A percentile compares a stretch with the other conserved stretches of the same genome.
Conservation (phyloP, 2,113 vertebrate genomes). For the Tetrax tetrax region DNA sequence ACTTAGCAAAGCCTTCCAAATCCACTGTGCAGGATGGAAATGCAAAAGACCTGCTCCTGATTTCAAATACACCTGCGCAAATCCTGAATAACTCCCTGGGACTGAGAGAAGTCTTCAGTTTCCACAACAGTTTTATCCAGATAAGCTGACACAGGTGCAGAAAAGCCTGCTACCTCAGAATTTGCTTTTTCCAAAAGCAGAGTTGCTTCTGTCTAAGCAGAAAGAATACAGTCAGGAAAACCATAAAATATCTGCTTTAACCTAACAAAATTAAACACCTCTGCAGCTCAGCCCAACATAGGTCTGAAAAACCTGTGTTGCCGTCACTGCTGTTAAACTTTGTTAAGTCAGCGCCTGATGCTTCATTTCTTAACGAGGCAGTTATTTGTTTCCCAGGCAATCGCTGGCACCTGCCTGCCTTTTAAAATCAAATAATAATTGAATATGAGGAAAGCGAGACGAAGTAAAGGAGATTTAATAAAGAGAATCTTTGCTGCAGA, state of each 20-base stretch:
- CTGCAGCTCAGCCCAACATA: background rate
- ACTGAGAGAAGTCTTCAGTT: slow-evolving; percentile 7
- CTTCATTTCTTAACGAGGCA: slow-evolving; percentile 63
- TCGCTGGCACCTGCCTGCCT: slow-evolving; percentile 67
- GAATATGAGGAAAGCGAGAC: slow-evolving; percentile 69
- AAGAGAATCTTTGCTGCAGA: slow-evolving; percentile 67
- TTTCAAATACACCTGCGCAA: slow-evolving; percentile 22
- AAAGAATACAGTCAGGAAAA: background rate
- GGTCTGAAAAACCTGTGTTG: background rate
- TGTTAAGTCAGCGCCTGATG: slow-evolving; percentile 49
- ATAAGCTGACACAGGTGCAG: slow-evolving; percentile 25
- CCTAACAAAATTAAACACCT: background rate
- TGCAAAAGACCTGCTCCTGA: background rate
- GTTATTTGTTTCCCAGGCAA: slow-evolving; percentile 74
- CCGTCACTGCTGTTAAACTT: slow-evolving; percentile 26
- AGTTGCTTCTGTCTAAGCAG: background rate
- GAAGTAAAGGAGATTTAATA: slow-evolving; percentile 74
- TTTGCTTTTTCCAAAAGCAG: background rate
- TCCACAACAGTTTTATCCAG: slow-evolving; percentile 28
- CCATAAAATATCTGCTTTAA: background rate
- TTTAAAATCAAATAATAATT: slow-evolving; percentile 79
- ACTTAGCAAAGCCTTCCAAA: slow-evolving; percentile 37
- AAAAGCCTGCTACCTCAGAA: background rate
- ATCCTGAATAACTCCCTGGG: background rate
- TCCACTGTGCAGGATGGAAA: background rate